Evolutionary conservation across 2,888 invertebrate species (phyloP).

Genomic region (Leucophenga montana): DNA sequence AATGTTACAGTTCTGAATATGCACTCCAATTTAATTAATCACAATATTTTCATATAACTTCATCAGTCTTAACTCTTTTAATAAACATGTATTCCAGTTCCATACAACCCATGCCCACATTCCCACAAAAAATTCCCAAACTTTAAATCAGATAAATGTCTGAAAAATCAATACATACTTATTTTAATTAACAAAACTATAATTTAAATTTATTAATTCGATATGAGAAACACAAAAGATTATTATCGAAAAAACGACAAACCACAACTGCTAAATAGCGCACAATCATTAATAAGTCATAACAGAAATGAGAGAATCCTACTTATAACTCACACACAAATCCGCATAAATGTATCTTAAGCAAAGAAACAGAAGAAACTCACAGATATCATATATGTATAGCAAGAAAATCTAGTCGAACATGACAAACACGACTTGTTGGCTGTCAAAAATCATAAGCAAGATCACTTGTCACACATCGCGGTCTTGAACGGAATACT

Average conservation of each 20-base stretch:
- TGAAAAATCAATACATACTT: background rate
- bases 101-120: too few species aligned
- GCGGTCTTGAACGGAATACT: background rate
- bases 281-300: conserved; percentile 21
- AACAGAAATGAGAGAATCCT: background rate
- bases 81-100: too few species aligned
- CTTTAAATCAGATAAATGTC: too few species aligned
- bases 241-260: background rate
- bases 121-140: background rate
- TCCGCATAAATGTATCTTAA: background rate
- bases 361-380: background rate
- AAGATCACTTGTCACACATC: conserved; percentile 67
- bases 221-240: conserved; percentile 1
- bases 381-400: background rate
- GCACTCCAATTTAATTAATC: too few species aligned
- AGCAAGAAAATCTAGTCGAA: conserved; percentile 31
- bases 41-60: background rate
- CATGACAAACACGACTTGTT: conserved; percentile 52
- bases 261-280: conserved; percentile 14
- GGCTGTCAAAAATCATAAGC: conserved; percentile 66
- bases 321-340: background rate
- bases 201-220: conserved; percentile 24
- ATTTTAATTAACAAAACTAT: conserved; percentile 24
- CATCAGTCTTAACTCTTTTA: background rate
- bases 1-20: too few species aligned